These are phyloP conservation scores for Monochamus saltuarius DNA, from an alignment of 1,140 invertebrate species.

Conservation along the genomic window DNA sequence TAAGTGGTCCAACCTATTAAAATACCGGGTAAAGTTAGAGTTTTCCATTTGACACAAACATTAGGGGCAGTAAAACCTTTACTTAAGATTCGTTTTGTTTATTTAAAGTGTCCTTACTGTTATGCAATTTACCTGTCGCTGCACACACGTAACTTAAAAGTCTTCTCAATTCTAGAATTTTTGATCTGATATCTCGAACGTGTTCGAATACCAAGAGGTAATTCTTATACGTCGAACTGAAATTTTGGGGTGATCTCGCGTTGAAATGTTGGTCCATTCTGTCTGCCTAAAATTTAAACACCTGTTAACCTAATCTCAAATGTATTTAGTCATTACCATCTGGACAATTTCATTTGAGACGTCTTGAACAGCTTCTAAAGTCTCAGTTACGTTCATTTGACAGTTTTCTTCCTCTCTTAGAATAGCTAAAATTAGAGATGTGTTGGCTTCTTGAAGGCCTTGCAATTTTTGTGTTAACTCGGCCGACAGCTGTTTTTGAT, in stretches of 20 bases:
- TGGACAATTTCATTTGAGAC: conserved; percentile 49
- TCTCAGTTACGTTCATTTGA: conserved; percentile 31
- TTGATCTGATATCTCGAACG: conserved; percentile 32
- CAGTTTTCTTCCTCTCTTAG: conserved; percentile 14
- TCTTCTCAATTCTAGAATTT: conserved; percentile 51
- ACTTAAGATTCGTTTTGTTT: too few relatives aligned
- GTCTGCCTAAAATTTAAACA: conserved; percentile 47
- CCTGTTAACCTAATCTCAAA: conserved; percentile 9
- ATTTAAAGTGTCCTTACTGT: too few relatives aligned
- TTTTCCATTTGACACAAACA: too few relatives aligned
- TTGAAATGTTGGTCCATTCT: conserved; percentile 41
- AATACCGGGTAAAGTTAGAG: too few relatives aligned
- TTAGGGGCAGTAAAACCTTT: too few relatives aligned
- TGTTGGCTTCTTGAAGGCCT: conserved; percentile 43
- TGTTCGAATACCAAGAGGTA: conserved; percentile 21
- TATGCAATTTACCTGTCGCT: conserved; percentile 23
- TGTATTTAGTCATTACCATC: conserved; percentile 48
- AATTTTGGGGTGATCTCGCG: background rate
- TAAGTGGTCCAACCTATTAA: too few relatives aligned
- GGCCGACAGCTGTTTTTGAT: conserved; percentile 31
- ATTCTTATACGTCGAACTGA: too few relatives aligned
- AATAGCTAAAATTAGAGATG: conserved; percentile 9
- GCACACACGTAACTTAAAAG: conserved; percentile 49
- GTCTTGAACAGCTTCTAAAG: conserved; percentile 49
- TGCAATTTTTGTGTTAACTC: conserved; percentile 34